Percentiles rank a stretch among this genome's conserved stretches.
Evolutionary conservation across 2,888 invertebrate species (phyloP).

Genomic region (Cryptosula pallasiana): DNA sequence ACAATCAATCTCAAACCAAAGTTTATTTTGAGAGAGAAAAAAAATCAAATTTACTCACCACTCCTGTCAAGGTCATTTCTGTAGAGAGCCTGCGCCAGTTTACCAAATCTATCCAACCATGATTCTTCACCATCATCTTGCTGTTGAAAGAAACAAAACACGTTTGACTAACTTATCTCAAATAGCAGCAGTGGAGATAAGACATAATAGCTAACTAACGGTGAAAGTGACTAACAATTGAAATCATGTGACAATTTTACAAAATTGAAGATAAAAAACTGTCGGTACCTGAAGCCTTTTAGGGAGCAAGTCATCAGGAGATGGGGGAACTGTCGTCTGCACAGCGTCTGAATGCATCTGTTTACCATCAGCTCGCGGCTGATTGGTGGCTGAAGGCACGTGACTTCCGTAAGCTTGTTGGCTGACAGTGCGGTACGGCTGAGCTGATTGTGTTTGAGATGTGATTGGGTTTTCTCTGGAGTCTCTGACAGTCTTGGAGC

Average conservation of each 20-base stretch:
- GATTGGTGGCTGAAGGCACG: background rate
- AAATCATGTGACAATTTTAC: too few relatives aligned
- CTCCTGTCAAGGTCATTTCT: conserved; percentile 36
- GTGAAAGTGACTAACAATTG: too few relatives aligned
- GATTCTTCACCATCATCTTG: conserved; percentile 28
- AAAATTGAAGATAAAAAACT: too few relatives aligned
- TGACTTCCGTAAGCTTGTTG: conserved; percentile 8
- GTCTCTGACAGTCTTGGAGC: background rate
- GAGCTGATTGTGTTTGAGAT: background rate
- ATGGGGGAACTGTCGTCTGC: background rate
- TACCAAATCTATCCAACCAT: conserved; percentile 47
- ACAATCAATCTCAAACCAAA: too few relatives aligned
- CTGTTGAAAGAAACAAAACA: too few relatives aligned
- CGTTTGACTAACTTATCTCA: too few relatives aligned
- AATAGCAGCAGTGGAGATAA: too few relatives aligned
- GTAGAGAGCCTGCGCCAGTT: conserved; percentile 44
- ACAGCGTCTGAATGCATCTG: conserved; percentile 15
- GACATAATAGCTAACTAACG: too few relatives aligned
- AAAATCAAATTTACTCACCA: too few relatives aligned
- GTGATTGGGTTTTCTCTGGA: background rate
- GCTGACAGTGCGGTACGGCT: background rate
- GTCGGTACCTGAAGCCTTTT: background rate
- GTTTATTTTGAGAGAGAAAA: too few relatives aligned
- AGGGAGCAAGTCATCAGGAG: background rate
- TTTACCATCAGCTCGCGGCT: background rate